phyloP scores from a whole-genome alignment of 2,797 vertebrate species.

The Sebastes aleutianus region DNA sequence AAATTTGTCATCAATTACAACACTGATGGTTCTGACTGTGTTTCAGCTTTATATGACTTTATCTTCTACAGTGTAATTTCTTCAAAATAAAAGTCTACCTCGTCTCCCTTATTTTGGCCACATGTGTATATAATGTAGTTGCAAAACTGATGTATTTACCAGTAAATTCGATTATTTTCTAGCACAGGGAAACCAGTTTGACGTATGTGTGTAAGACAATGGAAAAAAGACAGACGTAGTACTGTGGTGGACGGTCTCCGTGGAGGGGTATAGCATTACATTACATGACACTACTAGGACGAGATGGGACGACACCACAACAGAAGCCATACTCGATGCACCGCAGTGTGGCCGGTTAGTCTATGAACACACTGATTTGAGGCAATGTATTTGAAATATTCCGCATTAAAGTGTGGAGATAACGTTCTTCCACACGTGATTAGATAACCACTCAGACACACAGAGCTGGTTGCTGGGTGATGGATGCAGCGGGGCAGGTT shows the following conservation, averaged over 20 bases:
- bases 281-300: slow-evolving; percentile 13
- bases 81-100: not conserved
- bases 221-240: slow-evolving; percentile 50
- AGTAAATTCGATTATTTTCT: not conserved
- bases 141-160: not conserved
- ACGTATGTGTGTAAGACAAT: slow-evolving; percentile 38
- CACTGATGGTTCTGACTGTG: not conserved
- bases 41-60: not conserved
- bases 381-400: not conserved
- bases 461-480: slow-evolving; percentile 6
- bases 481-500: not conserved
- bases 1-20: not conserved
- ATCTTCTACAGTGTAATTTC: not conserved
- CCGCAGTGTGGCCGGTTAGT: slow-evolving; percentile 4
- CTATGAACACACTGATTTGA: not conserved
- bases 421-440: slow-evolving; percentile 7
- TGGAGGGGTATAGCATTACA: slow-evolving; percentile 57
- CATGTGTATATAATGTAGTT: not conserved
- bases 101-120: not conserved
- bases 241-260: slow-evolving; percentile 31
- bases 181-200: slow-evolving; percentile 7
- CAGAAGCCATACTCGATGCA: not conserved
- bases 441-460: slow-evolving; percentile 24
- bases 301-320: slow-evolving; percentile 44
- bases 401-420: too few relatives aligned